phyloP scores from a whole-genome alignment of 2,113 vertebrate species.

The Cyprinodon variegatus region DNA sequence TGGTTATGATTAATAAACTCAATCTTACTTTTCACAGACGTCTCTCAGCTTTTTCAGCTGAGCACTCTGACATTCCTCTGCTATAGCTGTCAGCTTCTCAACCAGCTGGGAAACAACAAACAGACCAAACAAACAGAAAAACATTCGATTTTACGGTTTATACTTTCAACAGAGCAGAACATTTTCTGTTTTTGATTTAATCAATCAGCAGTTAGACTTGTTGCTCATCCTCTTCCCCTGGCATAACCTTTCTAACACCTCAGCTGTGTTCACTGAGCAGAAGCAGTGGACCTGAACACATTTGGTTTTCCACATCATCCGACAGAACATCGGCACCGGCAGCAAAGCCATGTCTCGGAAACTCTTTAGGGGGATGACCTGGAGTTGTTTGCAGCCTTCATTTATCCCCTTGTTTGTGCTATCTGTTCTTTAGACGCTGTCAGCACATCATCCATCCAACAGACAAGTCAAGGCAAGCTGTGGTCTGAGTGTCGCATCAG shows the following conservation, averaged over 20 bases:
- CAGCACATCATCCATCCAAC: constrained; percentile 21
- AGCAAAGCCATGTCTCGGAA: constrained; percentile 22
- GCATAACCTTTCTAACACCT: constrained; percentile 25
- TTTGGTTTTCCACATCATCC: constrained; percentile 48
- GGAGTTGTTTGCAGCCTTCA: constrained; percentile 5
- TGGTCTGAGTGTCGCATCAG: background rate
- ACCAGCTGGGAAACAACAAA: constrained; percentile 82
- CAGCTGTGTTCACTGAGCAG: constrained; percentile 41
- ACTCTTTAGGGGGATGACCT: constrained; percentile 5
- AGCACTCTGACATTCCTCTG: constrained; percentile 92
- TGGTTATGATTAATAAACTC: too few species aligned
- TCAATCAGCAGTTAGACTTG: background rate
- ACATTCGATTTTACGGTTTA: background rate
- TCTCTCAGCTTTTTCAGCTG: constrained; percentile 95
- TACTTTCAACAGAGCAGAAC: background rate
- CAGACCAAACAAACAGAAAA: background rate
- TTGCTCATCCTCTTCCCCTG: constrained; percentile 20
- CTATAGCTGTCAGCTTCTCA: constrained; percentile 91
- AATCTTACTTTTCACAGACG: constrained; percentile 92
- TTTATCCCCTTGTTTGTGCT: constrained; percentile 4
- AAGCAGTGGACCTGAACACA: constrained; percentile 41
- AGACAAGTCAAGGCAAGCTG: constrained; percentile 30
- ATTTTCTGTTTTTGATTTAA: background rate
- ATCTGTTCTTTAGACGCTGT: constrained; percentile 14
- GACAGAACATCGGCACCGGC: constrained; percentile 25